phyloP scores from a whole-genome alignment of 2,888 invertebrate species.

The Drosophila neutralis region DNA sequence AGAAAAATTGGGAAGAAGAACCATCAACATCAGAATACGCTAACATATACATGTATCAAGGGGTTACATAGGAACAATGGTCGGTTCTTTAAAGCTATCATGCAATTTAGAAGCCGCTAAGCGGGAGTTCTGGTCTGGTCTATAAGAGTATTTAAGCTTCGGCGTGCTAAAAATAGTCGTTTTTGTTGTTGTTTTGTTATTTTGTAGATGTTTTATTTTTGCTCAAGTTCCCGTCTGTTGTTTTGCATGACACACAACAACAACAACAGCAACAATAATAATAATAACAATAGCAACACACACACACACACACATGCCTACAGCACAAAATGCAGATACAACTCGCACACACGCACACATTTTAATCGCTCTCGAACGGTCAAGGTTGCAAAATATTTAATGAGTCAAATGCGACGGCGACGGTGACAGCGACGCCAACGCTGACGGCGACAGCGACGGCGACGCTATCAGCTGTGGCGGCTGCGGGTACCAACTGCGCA shows the following conservation, averaged over 20 bases:
- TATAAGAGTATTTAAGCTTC: not conserved
- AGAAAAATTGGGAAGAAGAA: too few species aligned
- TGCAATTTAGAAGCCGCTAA: not conserved
- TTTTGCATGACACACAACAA: slow-evolving; percentile 40
- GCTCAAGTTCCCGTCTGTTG: slow-evolving; percentile 28
- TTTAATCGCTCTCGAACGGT: slow-evolving; percentile 82
- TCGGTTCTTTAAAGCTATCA: too few species aligned
- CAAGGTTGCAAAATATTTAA: slow-evolving; percentile 82
- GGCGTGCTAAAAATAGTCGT: not conserved
- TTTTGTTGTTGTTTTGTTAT: not conserved
- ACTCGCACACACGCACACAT: slow-evolving; percentile 32
- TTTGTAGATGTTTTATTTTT: slow-evolving; percentile 8
- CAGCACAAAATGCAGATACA: slow-evolving; percentile 19
- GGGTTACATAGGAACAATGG: not conserved
- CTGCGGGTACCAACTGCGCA: slow-evolving; percentile 36
- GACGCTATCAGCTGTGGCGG: slow-evolving; percentile 58
- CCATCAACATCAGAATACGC: too few species aligned
- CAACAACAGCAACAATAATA: not conserved
- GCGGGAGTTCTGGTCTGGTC: not conserved
- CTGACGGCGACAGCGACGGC: slow-evolving; percentile 16
- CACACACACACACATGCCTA: slow-evolving; percentile 39
- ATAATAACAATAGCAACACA: slow-evolving; percentile 19
- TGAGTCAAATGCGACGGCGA: slow-evolving; percentile 71
- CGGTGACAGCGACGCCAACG: slow-evolving; percentile 24
- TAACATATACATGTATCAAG: not conserved